Percentiles rank a stretch among this genome's conserved stretches.
Conservation (phyloP, 2,888 invertebrate genomes). For the Ochropacha duplaris region DNA sequence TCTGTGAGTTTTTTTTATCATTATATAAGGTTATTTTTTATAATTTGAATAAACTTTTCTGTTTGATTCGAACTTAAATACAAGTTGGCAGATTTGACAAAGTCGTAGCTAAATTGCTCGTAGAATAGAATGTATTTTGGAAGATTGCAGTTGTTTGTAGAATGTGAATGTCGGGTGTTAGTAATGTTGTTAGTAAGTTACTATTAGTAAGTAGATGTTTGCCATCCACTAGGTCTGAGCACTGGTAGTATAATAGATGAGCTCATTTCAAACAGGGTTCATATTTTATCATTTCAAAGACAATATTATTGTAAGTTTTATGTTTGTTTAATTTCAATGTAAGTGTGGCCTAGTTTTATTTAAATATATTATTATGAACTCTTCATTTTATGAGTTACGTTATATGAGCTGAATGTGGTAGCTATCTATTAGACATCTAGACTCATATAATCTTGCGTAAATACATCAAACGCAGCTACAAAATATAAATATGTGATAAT, state of each 20-base stretch:
- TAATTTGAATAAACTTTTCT: background rate
- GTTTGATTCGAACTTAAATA: background rate
- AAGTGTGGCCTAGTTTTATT: background rate
- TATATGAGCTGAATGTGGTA: conserved; percentile 6
- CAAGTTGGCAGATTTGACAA: background rate
- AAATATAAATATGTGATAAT: conserved; percentile 22
- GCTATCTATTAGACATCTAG: conserved; percentile 7
- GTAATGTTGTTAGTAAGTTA: conserved; percentile 14
- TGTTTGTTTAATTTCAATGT: background rate
- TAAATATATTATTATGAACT: background rate
- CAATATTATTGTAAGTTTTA: background rate
- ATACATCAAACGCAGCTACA: background rate
- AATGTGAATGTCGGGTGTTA: background rate
- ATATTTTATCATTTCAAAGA: conserved; percentile 4
- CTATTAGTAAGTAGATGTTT: conserved; percentile 2
- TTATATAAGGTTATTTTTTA: background rate
- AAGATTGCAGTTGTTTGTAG: background rate
- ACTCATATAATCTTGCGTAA: background rate
- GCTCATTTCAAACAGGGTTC: conserved; percentile 26
- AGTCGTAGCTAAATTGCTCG: background rate
- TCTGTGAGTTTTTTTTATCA: background rate
- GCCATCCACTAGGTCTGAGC: conserved; percentile 39
- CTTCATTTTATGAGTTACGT: background rate
- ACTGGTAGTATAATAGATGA: conserved; percentile 39
- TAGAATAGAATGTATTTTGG: background rate